A percentile compares a stretch with the other conserved stretches of the same genome.
Evolutionary conservation across 1,140 invertebrate genomes (phyloP).

Genomic region (Dreissena rostriformis): DNA sequence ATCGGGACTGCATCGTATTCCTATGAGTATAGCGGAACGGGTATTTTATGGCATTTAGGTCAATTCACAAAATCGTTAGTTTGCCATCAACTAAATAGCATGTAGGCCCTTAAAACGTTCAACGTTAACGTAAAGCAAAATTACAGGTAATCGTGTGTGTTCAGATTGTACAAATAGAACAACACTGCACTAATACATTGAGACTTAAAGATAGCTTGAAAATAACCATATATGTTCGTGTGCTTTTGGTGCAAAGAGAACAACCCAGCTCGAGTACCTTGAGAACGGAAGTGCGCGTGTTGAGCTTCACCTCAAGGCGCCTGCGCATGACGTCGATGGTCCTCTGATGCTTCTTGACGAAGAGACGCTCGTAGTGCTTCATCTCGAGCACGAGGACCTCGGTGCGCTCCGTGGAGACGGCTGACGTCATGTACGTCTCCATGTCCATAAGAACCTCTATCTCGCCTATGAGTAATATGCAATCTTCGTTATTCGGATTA

Average conservation of each 20-base stretch:
- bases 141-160: no score
- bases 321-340: conserved; percentile 76
- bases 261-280: neutral
- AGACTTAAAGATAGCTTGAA: no score
- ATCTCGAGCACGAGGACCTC: conserved; percentile 79
- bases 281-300: conserved; percentile 62
- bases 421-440: conserved; percentile 77
- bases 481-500: no score
- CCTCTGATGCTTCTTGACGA: conserved; percentile 74
- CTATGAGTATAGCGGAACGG: no score
- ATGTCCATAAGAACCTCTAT: conserved; percentile 77
- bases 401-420: conserved; percentile 77
- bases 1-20: conserved; percentile 69
- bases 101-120: no score
- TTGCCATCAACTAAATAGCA: no score
- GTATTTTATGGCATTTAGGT: no score
- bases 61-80: no score
- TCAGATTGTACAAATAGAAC: no score
- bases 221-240: no score
- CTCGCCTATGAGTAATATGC: conserved; percentile 68
- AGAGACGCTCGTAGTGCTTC: conserved; percentile 79
- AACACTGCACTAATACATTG: neutral
- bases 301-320: conserved; percentile 68
- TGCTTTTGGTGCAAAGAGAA: no score
- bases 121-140: no score